Percentiles rank a stretch among this genome's conserved stretches.
Evolutionary conservation across 2,797 vertebrate genomes (phyloP).

Genomic region (Vultur gryphus): DNA sequence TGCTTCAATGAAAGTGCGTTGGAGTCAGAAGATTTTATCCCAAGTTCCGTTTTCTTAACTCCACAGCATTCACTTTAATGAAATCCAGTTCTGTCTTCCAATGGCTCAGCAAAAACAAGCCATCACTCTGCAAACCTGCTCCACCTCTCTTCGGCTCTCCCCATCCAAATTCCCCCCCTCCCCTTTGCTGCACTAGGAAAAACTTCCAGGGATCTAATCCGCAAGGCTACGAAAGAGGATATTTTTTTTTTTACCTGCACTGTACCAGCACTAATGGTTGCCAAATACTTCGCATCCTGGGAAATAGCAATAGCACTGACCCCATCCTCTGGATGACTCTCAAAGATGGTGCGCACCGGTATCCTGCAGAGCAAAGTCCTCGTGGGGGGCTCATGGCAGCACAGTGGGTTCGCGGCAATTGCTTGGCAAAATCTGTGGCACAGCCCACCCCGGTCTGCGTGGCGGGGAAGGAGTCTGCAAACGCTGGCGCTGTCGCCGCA

Average conservation of each 20-base stretch:
- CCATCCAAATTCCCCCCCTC: neutral
- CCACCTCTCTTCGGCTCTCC: neutral
- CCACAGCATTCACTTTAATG: neutral
- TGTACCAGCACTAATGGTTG: constrained; percentile 78
- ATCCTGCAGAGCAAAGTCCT: constrained; percentile 73
- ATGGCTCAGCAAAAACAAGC: neutral
- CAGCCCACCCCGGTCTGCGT: neutral
- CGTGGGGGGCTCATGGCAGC: accelerated
- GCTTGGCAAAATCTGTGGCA: neutral
- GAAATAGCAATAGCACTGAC: constrained; percentile 82
- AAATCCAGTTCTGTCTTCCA: neutral
- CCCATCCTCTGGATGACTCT: constrained; percentile 77
- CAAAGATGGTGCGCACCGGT: constrained; percentile 87
- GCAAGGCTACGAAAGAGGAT: accelerated
- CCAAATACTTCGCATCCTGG: constrained; percentile 81
- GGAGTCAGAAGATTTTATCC: neutral
- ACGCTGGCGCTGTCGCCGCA: accelerated
- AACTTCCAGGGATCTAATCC: too few relatives aligned
- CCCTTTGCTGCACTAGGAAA: neutral
- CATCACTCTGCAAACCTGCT: accelerated
- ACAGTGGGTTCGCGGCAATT: neutral
- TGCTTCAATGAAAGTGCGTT: neutral
- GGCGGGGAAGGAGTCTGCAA: neutral
- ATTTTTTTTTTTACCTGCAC: constrained; percentile 76
- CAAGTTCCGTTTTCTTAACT: neutral